phyloP scores from a whole-genome alignment of 2,797 vertebrate genomes.

The Semaprochilodus insignis region DNA sequence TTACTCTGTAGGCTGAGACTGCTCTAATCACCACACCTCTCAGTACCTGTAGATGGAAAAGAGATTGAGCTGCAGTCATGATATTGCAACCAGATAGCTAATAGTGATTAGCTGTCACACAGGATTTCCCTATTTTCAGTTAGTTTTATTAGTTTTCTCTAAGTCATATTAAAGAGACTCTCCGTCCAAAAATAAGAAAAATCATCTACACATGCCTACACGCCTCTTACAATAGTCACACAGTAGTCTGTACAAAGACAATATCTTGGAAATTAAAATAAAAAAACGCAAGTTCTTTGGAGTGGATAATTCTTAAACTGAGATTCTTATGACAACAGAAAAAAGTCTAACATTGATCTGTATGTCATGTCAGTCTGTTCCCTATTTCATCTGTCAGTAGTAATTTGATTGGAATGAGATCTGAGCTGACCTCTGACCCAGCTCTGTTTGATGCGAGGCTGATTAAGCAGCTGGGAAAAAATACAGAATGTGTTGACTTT shows the following conservation, averaged over 20 bases:
- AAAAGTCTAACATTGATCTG: neutral
- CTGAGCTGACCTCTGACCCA: neutral
- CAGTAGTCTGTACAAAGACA: no score
- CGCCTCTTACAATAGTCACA: no score
- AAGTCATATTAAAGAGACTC: no score
- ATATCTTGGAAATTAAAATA: no score
- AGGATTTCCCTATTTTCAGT: no score
- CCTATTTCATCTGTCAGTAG: neutral
- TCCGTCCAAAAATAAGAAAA: no score
- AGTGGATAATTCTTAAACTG: no score
- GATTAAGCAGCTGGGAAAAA: neutral
- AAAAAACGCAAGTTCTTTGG: no score
- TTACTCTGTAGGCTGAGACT: neutral
- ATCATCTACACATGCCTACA: no score
- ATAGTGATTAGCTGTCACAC: neutral
- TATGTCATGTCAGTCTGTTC: neutral
- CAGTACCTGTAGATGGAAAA: neutral
- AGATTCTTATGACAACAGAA: no score
- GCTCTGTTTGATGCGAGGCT: neutral
- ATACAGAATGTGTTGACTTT: neutral
- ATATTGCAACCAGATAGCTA: neutral
- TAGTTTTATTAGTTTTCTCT: no score
- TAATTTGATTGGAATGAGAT: neutral
- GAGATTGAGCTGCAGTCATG: neutral
- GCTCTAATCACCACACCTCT: neutral